Percentiles rank a stretch among this genome's conserved stretches.
Conservation (phyloP, 2,888 invertebrate species). For the Andrena hattorfiana region DNA sequence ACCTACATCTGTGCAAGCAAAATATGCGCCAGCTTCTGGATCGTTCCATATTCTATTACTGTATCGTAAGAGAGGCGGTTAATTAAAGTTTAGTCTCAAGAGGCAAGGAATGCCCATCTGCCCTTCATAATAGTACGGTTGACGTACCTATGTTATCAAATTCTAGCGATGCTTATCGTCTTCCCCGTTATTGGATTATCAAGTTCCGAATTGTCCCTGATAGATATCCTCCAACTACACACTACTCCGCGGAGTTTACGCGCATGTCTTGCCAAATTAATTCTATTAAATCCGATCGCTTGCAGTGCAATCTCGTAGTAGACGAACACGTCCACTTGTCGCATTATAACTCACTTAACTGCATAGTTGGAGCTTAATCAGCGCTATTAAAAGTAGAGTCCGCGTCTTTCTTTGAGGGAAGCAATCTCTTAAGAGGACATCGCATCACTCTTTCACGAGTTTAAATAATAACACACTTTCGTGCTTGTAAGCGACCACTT, state of each 20-base stretch:
- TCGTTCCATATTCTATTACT: not conserved
- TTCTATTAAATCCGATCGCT: constrained; percentile 19
- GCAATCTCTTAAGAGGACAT: not conserved
- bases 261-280: constrained; percentile 17
- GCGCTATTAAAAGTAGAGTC: not conserved
- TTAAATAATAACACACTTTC: not conserved
- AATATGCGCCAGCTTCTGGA: not conserved
- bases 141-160: not conserved
- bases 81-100: not conserved
- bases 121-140: not conserved
- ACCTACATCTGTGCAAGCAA: too few relatives aligned
- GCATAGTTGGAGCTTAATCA: not conserved
- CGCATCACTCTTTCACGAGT: not conserved
- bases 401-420: not conserved
- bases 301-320: constrained; percentile 3
- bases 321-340: not conserved
- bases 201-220: not conserved
- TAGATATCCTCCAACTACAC: constrained; percentile 13
- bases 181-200: constrained; percentile 15
- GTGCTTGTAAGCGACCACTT: not conserved
- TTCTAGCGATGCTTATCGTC: constrained; percentile 1
- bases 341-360: constrained; percentile 6
- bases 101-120: not conserved
- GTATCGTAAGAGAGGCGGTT: not conserved
- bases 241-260: constrained; percentile 11